Conservation (phyloP, 2,113 vertebrate species). For the Oxyura jamaicensis region DNA sequence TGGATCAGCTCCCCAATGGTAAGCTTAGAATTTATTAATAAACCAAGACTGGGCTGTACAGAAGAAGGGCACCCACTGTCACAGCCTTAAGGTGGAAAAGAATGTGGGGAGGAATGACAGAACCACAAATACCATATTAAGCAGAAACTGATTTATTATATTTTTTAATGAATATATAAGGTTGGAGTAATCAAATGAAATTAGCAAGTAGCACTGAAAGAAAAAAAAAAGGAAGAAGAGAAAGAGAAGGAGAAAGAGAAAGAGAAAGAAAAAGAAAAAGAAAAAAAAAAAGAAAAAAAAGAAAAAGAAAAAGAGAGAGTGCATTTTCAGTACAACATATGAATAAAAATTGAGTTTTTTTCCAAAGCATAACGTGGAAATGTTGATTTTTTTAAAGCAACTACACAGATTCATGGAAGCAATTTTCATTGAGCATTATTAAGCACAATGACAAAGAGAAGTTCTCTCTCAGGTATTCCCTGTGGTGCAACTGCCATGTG, state of each 20-base stretch:
- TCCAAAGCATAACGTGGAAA: rapidly evolving
- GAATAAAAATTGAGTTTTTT: not conserved
- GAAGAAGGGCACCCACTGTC: not conserved
- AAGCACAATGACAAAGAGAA: not conserved
- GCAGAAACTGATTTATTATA: not conserved
- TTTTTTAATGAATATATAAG: not conserved
- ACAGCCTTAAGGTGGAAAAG: not conserved
- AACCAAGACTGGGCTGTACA: too few relatives aligned
- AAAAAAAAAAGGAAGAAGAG: not conserved
- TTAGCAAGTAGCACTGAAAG: not conserved
- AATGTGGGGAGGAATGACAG: not conserved
- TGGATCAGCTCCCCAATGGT: not conserved
- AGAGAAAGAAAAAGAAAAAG: too few relatives aligned
- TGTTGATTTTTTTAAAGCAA: not conserved
- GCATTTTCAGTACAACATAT: not conserved
- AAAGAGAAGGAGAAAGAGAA: too few relatives aligned
- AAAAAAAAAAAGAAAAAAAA: too few relatives aligned
- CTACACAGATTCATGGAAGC: not conserved
- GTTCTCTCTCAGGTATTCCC: not conserved
- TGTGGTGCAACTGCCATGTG: rapidly evolving
- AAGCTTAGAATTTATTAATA: not conserved
- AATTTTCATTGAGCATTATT: not conserved
- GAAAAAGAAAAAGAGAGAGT: not conserved
- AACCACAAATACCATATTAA: not conserved
- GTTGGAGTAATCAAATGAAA: not conserved